A percentile compares a stretch with the other conserved stretches of the same genome.
Conservation (phyloP, 2,113 vertebrate genomes). For the Tachysurus vachellii region DNA sequence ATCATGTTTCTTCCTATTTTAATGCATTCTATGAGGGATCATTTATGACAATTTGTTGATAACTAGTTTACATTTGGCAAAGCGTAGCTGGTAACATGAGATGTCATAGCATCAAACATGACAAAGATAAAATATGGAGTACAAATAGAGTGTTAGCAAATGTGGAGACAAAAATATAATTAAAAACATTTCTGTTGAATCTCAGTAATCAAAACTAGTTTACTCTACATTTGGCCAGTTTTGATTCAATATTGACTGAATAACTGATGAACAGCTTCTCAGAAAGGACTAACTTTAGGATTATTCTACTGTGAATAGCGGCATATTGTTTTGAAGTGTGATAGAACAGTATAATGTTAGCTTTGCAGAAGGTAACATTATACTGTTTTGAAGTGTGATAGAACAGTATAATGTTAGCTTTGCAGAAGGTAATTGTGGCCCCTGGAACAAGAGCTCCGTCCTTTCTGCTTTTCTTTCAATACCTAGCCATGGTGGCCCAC, state of each 20-base stretch:
- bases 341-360: conserved; percentile 13
- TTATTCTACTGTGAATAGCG: background rate
- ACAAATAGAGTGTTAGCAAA: background rate
- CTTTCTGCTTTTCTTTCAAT: conserved; percentile 7
- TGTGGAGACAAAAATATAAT: background rate
- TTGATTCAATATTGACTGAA: background rate
- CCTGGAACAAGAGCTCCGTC: conserved; percentile 6
- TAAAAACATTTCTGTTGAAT: background rate
- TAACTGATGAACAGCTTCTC: background rate
- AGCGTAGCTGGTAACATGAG: background rate
- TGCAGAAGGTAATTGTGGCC: conserved; percentile 20
- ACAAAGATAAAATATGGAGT: no score
- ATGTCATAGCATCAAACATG: background rate
- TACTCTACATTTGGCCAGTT: background rate
- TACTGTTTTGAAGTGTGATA: background rate
- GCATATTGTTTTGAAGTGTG: background rate
- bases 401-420: conserved; percentile 11
- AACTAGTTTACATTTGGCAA: background rate
- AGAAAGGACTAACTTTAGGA: background rate
- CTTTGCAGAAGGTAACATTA: conserved; percentile 26
- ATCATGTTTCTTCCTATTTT: background rate
- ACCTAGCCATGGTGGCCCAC: conserved; percentile 8
- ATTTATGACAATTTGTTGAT: background rate
- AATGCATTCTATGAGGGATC: background rate
- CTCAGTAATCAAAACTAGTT: background rate